Base-by-base conservation (phyloP, 1,140 invertebrate genomes). In the honey bee (Apis mellifera) region DNA sequence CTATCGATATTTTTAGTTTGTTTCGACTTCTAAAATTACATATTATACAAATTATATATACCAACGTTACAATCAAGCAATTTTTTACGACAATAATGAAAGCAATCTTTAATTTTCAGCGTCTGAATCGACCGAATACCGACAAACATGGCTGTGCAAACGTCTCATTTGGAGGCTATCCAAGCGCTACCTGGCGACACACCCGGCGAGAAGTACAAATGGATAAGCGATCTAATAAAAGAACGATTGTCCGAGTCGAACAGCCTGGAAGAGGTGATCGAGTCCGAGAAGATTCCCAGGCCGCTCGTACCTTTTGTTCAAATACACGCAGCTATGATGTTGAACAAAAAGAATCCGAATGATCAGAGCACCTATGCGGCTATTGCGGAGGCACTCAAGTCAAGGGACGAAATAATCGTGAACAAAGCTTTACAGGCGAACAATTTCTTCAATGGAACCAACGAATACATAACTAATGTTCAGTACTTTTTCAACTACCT, bases 121-220 rank as follows among this genome's bases (percentile, higher is more conserved):
- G 2, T 17, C 2, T 23, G 68, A 52, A 12, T 72, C 48, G 12
- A 21, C 32, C 21, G 12, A 17, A 15, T 0, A 7, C 21, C 0
- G 21, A 17, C 0, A 0, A 69, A 78, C 13, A 81, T 90, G 81
- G 11, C 72, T 21, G 0, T 71, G 9, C 13, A 75, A 12, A 70
- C 54, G 12, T n/a, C 89, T 42, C 88, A 91, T 68, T 26, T 93
- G 23, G 9, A 83, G 0, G 91, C 88, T 0, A 91, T 94, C 72
- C 93, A 93, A 71, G n/a, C 74, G 11, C 19, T 94, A 23, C 78
- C 84, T 0, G 93, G 92, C 0, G 9, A 77, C 0, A 92, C 82
- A 1, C 81, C 90, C 1, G 69, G 78, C 0, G 76, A 92, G 59
- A 93, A 93, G 48, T 89, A 78, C 5, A 50, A 1, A 80, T 89